These are phyloP conservation scores for Tetraodon nigroviridis DNA, from an alignment of 2,113 vertebrate species.

Conservation along the genomic window DNA sequence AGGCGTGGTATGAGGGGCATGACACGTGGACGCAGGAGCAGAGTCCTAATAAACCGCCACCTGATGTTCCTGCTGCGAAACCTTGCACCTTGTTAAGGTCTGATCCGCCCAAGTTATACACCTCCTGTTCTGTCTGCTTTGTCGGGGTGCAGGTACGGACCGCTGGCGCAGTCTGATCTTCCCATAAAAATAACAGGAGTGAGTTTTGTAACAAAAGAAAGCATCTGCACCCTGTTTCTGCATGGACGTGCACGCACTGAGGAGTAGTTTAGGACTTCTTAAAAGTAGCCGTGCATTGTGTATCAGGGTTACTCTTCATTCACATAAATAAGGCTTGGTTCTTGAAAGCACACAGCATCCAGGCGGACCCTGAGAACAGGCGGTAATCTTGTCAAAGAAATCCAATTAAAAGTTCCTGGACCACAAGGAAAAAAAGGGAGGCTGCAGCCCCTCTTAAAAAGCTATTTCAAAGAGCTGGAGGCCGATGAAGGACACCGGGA, in stretches of 20 bases:
- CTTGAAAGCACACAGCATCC: slow-evolving; percentile 19
- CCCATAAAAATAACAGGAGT: no score
- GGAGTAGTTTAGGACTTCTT: slow-evolving; percentile 10
- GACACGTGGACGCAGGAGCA: slow-evolving; percentile 30
- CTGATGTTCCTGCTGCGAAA: slow-evolving; percentile 32
- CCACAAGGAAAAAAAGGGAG: slow-evolving; percentile 49
- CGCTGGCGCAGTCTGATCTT: no score
- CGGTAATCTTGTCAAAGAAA: slow-evolving; percentile 52
- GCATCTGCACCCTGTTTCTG: no score
- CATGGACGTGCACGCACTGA: no score
- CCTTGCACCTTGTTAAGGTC: slow-evolving; percentile 40
- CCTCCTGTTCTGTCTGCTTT: not conserved
- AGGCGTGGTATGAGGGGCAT: slow-evolving; percentile 25
- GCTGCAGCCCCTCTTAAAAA: slow-evolving; percentile 41
- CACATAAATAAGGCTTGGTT: slow-evolving; percentile 10
- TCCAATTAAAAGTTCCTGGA: slow-evolving; percentile 58
- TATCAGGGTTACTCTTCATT: slow-evolving; percentile 35
- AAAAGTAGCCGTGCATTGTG: slow-evolving; percentile 6
- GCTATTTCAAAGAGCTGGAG: slow-evolving; percentile 32
- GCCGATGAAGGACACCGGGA: slow-evolving; percentile 16
- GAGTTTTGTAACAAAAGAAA: not conserved
- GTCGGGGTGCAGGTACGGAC: no score
- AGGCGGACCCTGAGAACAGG: slow-evolving; percentile 28
- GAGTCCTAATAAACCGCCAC: slow-evolving; percentile 35
- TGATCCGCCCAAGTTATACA: slow-evolving; percentile 6